Base-by-base conservation (phyloP, 1,140 invertebrate genomes). In the Drosophila tropicalis region DNA sequence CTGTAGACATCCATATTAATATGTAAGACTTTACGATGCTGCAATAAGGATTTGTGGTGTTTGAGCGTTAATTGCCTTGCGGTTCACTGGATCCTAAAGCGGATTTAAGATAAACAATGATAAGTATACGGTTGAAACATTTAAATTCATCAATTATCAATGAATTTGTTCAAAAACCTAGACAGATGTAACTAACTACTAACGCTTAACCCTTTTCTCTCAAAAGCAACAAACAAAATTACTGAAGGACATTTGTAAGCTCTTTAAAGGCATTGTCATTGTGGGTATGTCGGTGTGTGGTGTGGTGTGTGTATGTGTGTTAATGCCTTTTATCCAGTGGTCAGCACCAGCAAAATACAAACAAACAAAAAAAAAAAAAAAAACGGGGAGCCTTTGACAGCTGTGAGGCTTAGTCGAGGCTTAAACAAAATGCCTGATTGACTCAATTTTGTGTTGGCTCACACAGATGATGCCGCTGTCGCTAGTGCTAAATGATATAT, bases 11-110 rank as follows among this genome's bases (percentile, higher is more conserved):
- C 9, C 10, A 51, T 51, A 22, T 47, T 51, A 51, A 22, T 51
- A 51, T 22, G 19, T 51, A 51, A 51, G 17, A 70, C 81, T 90
- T 89, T 81, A 81, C 76, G 77, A 74, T 72, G 84, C 73, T 70
- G 74, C 67, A 77, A 66, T 55, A 84, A 82, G 84, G 84, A 89
- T 89, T 87, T 89, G 85, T 81, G 80, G 81, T 84, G 67, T 69
- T 78, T 84, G 72, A 22, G 83, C 81, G 82, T 90, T 89, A 89
- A 89, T 89, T 89, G 80, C 84, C 84, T 89, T 84, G 85, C 71
- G 84, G 84, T 81, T 86, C 75, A 79, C 79, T 79, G 64, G 70
- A 81, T 62, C 73, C 70, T 62, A 72, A 72, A 54, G 62, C 0
- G 66, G 36, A 29, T 60, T 15, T 10, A 9, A 15, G 41, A 40